Evolutionary conservation across 23 tunicate species (phyloP), one percentile per base, ranked within the genome.

Genomic region (Aplidium turbinatum): DNA sequence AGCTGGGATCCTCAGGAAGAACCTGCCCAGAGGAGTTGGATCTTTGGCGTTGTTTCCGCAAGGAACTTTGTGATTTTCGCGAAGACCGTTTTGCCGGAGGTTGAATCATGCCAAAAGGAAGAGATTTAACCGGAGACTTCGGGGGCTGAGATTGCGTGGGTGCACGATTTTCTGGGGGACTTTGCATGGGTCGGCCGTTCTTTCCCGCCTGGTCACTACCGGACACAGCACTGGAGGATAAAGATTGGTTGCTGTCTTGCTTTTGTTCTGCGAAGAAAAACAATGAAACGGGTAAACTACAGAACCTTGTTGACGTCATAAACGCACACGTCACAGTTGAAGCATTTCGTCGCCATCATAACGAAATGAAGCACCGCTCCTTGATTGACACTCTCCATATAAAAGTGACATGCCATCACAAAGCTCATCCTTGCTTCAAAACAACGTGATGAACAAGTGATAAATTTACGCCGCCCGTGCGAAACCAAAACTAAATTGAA

Each of bases 1-100:
- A 33, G 31, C 20, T 33, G 25, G 56, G 58, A 53, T 74, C 55
- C 31, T 11, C 3, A 9, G 87, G 79, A 2, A 62, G 33, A 4
- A 81, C 65, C 31, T 81, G 69, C 4, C 87, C 87, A 9, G 87
- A 81, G 0, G 87, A 81, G 31, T 81, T 81, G 23, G 79, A 78
- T 23, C 87, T 25, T 20, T 73, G 72, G 0, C 87, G 87, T 1
- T 16, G 34, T 24, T 72, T 63, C 34, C 47, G 56, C 20, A 31
- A 48, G 2, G 64, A 36, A 31, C 33, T 53, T 9, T 57, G 64
- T 21, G 42, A 46, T 7, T 21, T 38, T 30, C 71, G 39, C 28
- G 40, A 19, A 20, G 38, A 60, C 31, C 27, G 66, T 4, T 22
- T 16, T 18, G 21, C 9, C 21, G 25, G 21, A 56, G 22, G 63